Conservation (phyloP, 1,140 invertebrate species). For the Achroia grisella region DNA sequence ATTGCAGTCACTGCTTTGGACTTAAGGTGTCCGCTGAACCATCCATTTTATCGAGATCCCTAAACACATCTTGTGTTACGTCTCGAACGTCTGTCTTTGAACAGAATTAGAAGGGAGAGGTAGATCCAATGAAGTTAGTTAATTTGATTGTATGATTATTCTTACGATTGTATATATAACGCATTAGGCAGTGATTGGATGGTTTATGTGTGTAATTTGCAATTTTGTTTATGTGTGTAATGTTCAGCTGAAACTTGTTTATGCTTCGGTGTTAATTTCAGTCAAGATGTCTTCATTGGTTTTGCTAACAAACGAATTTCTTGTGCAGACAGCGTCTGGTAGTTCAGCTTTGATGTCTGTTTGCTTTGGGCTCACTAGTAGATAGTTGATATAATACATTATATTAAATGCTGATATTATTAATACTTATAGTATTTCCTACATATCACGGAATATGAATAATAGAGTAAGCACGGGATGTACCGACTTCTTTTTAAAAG, state of each 20-base stretch:
- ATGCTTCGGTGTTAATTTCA: slow-evolving; percentile 8
- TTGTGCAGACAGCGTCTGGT: slow-evolving; percentile 34
- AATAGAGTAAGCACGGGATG: no score
- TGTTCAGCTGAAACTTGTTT: slow-evolving; percentile 4
- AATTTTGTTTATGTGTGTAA: slow-evolving; percentile 11
- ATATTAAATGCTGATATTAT: neutral
- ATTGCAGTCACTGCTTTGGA: slow-evolving; percentile 54
- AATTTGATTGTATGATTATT: no score
- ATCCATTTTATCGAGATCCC: slow-evolving; percentile 14
- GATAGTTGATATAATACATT: slow-evolving; percentile 26
- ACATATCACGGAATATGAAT: no score
- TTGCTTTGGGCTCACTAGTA: slow-evolving; percentile 27
- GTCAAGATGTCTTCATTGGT: slow-evolving; percentile 38
- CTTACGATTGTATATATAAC: no score
- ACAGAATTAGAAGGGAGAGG: slow-evolving; percentile 1
- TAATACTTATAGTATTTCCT: no score
- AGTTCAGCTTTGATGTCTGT: slow-evolving; percentile 41
- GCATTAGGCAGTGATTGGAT: no score
- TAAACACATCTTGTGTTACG: slow-evolving; percentile 6
- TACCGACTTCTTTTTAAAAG: no score
- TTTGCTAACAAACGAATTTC: slow-evolving; percentile 50
- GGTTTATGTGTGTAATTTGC: neutral
- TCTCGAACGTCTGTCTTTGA: slow-evolving; percentile 2
- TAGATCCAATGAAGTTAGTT: no score
- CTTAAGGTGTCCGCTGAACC: slow-evolving; percentile 49